Evolutionary conservation across 2,888 invertebrate genomes (phyloP).

Genomic region (Ypsolopha sequella): DNA sequence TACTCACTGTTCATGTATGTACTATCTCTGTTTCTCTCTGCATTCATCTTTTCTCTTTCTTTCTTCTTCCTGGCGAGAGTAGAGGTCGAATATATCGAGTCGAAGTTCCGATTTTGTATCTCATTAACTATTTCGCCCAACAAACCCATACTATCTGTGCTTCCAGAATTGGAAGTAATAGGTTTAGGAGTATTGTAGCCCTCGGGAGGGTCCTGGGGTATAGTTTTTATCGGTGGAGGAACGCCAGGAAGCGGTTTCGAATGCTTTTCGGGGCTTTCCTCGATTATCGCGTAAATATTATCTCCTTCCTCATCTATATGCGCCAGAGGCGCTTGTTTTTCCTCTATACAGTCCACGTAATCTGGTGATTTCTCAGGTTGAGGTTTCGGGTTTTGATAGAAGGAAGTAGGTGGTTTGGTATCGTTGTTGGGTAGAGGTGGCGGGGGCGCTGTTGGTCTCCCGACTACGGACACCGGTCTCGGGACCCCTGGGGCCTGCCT

Average conservation of each 20-base stretch:
- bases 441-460: constrained; percentile 81
- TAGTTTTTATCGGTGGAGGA: constrained; percentile 35
- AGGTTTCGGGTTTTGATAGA: constrained; percentile 70
- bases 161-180: constrained; percentile 56
- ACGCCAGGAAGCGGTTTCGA: constrained; percentile 48
- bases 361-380: constrained; percentile 56
- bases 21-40: constrained; percentile 47
- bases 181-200: constrained; percentile 61
- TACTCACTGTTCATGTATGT: constrained; percentile 75
- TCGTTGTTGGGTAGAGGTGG: constrained; percentile 74
- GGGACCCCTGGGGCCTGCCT: constrained; percentile 75
- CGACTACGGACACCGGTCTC: constrained; percentile 81
- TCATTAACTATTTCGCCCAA: constrained; percentile 90
- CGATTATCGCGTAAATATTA: constrained; percentile 90
- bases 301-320: constrained; percentile 77
- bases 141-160: constrained; percentile 80
- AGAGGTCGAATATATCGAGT: constrained; percentile 88
- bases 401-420: constrained; percentile 36
- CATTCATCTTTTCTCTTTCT: constrained; percentile 36
- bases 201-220: constrained; percentile 53
- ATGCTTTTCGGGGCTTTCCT: constrained; percentile 75
- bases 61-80: constrained; percentile 76
- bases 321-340: constrained; percentile 71
- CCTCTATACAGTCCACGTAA: constrained; percentile 85
- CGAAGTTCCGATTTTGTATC: constrained; percentile 87